Evolutionary conservation across 2,888 invertebrate species (phyloP).

Genomic region (Prenolepis imparis): DNA sequence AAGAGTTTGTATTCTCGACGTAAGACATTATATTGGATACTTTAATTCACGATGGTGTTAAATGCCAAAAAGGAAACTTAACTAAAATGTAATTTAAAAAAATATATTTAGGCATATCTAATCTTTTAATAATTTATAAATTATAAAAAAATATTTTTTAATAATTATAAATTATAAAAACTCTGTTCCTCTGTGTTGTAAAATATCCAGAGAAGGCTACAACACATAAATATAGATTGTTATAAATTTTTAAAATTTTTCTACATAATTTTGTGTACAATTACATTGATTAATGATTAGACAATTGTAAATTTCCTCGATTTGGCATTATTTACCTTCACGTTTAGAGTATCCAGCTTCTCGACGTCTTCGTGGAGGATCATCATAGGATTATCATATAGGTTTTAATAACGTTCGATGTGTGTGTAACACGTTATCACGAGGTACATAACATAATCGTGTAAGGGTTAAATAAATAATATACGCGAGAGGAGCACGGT

Average conservation of each 20-base stretch:
- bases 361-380: conserved; percentile 57
- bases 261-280: conserved; percentile 1
- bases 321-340: background rate
- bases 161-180: background rate
- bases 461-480: conserved; percentile 22
- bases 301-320: background rate
- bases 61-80: background rate
- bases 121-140: background rate
- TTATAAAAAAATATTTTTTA: background rate
- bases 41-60: background rate
- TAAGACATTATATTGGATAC: conserved; percentile 30
- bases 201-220: background rate
- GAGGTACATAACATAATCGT: conserved; percentile 46
- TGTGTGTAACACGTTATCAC: conserved; percentile 68
- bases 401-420: conserved; percentile 66
- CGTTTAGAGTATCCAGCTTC: conserved; percentile 15
- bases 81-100: background rate
- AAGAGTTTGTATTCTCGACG: conserved; percentile 54
- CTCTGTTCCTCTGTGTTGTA: background rate
- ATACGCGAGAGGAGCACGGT: conserved; percentile 80
- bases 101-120: background rate
- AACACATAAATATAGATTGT: background rate
- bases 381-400: conserved; percentile 66
- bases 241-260: background rate
- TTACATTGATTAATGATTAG: background rate